Base-by-base conservation (phyloP, 2,113 vertebrate genomes). In the Syngnathus scovelli region DNA sequence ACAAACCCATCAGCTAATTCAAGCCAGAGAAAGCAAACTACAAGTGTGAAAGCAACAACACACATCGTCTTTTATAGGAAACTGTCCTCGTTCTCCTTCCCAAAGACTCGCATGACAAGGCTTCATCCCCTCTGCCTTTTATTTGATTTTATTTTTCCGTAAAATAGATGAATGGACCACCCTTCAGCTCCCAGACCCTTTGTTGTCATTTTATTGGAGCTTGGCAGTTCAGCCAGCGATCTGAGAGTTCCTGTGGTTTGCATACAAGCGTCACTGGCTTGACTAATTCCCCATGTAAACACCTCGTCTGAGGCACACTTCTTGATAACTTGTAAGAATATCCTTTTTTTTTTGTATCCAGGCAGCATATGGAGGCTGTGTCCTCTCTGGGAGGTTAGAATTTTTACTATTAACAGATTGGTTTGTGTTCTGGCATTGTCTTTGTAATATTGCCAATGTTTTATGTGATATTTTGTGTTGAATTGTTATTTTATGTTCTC, bases 51-150 rank as follows among this genome's bases (percentile, higher is more conserved):
- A 33, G 55, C 55, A 58, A 36, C 55, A 27, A 6, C 27, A 27
- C 12, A 36, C 18, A 41, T 65, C 18, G 68, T 60, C 43, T 64
- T 74, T 78, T 48, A 66, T 66, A 74, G 46, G 72, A 79, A 77
- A 72, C 61, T 60, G 51, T 67, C 16, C 23, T 43, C 6, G 41
- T 61, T 54, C 55, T 55, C 55, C 69, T 75, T 70, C 48, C 43
- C 46, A 56, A 11, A 66, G 55, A 67, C 60, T 13, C 38, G 6
- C 37, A 12, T 56, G 54, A 69, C 37, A 39, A 12, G 19, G 18
- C 19, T 39, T 18, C 52, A 27, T 64, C 23, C 43, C 3, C 10
- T 70, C 63, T 23, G 36, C 7, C 15, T 27, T 71, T 58, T 43
- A 2, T 39, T 46, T 70, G 38, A n/a, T 65, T 46, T 46, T 39